Evolutionary conservation across 2,888 invertebrate genomes (phyloP).

Genomic region (Acleris sparsana): DNA sequence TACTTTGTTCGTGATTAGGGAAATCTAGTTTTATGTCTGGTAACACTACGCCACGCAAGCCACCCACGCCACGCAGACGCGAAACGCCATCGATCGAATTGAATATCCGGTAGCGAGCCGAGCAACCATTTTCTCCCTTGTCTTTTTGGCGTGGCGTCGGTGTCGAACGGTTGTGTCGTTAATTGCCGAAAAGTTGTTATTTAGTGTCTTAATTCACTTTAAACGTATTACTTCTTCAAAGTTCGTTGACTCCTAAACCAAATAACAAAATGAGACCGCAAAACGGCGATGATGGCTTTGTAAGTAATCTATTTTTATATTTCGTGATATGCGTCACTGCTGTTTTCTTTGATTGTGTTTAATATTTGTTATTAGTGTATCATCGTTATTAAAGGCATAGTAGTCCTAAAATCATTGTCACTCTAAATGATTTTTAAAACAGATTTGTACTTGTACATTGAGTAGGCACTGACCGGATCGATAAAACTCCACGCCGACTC

Average conservation of each 20-base stretch:
- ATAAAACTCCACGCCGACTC: slow-evolving; percentile 46
- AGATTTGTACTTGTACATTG: too few relatives aligned
- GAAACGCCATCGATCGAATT: slow-evolving; percentile 2
- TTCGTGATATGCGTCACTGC: slow-evolving; percentile 5
- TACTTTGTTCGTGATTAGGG: background rate
- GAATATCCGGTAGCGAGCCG: slow-evolving; percentile 5
- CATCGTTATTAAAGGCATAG: too few relatives aligned
- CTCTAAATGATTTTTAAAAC: too few relatives aligned
- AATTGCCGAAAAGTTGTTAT: slow-evolving; percentile 45
- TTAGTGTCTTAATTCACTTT: slow-evolving; percentile 13
- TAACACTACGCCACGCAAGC: slow-evolving; percentile 15
- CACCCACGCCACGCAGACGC: slow-evolving; percentile 33
- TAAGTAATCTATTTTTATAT: slow-evolving; percentile 55
- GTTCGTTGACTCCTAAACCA: slow-evolving; percentile 21
- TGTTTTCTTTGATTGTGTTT: background rate
- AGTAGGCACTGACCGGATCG: slow-evolving; percentile 4
- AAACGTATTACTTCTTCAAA: slow-evolving; percentile 23
- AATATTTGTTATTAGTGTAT: too few relatives aligned
- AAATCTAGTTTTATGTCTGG: background rate
- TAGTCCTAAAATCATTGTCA: too few relatives aligned
- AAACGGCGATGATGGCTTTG: slow-evolving; percentile 78
- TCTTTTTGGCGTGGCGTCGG: slow-evolving; percentile 76
- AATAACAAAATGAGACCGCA: slow-evolving; percentile 70
- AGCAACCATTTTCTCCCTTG: slow-evolving; percentile 38
- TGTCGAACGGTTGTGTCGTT: slow-evolving; percentile 47